Conservation (phyloP, 2,888 invertebrate genomes). For the Himalopsyche anomala region DNA sequence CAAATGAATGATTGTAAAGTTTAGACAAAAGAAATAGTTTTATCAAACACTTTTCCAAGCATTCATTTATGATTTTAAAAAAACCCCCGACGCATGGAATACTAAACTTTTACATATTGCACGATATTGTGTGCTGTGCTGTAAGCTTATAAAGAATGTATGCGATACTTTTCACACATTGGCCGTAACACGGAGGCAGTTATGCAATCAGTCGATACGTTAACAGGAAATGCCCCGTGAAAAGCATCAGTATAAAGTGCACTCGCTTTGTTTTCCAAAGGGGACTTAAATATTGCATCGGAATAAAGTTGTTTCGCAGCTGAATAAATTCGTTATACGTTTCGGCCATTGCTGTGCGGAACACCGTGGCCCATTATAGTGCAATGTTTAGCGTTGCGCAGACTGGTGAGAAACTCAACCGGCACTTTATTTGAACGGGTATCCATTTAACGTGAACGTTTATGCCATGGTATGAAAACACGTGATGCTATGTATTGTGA, state of each 20-base stretch:
- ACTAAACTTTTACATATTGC: background rate
- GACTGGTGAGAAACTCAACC: background rate
- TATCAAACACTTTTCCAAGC: too few relatives aligned
- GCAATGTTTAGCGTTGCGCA: background rate
- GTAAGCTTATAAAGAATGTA: background rate
- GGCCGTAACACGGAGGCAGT: constrained; percentile 6
- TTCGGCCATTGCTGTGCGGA: background rate
- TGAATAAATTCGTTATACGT: constrained; percentile 22
- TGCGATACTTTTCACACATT: constrained; percentile 2
- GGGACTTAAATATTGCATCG: constrained; percentile 20
- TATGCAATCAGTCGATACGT: constrained; percentile 29
- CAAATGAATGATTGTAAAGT: too few relatives aligned
- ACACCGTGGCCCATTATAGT: background rate
- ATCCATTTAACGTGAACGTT: constrained; percentile 16
- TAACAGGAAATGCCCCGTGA: constrained; percentile 11
- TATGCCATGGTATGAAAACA: background rate
- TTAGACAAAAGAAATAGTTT: too few relatives aligned
- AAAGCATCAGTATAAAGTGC: constrained; percentile 9
- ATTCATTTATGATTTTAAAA: too few relatives aligned
- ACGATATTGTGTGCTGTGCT: background rate
- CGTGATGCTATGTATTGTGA: background rate
- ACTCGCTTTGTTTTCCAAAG: constrained; percentile 28
- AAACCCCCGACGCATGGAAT: too few relatives aligned
- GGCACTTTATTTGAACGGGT: constrained; percentile 21
- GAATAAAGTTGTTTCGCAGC: constrained; percentile 26